Evolutionary conservation across 2,113 vertebrate genomes (phyloP).

Genomic region (Neolamprologus longior): DNA sequence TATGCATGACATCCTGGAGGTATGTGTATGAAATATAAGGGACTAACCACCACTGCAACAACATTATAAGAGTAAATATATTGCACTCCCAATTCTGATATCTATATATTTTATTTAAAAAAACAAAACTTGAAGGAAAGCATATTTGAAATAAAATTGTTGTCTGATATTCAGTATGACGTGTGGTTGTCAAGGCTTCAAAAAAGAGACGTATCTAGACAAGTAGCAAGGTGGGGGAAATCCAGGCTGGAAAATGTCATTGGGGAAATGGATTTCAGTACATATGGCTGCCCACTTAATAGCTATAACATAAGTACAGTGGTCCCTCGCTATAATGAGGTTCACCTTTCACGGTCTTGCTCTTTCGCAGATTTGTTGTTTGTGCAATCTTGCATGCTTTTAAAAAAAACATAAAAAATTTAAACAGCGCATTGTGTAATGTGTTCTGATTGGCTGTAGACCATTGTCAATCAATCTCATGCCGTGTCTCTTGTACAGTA

Average conservation of each 20-base stretch:
- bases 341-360: neutral
- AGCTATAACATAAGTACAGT: neutral
- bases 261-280: neutral
- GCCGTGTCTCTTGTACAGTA: neutral
- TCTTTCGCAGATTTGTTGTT: fast-evolving
- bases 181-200: neutral
- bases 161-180: neutral
- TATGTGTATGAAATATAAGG: neutral
- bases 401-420: fast-evolving
- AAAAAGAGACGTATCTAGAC: neutral
- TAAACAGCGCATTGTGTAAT: neutral
- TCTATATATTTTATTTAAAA: neutral
- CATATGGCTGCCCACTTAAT: neutral
- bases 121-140: neutral
- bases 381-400: neutral
- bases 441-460: neutral
- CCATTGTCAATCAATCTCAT: neutral
- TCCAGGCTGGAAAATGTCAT: neutral
- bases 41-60: neutral
- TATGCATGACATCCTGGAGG: neutral
- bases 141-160: neutral
- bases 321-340: neutral
- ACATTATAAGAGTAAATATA: neutral
- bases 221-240: neutral
- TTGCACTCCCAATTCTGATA: neutral